phyloP scores from a whole-genome alignment of 1,140 invertebrate genomes.

The Brachionus asplanchnoidis region DNA sequence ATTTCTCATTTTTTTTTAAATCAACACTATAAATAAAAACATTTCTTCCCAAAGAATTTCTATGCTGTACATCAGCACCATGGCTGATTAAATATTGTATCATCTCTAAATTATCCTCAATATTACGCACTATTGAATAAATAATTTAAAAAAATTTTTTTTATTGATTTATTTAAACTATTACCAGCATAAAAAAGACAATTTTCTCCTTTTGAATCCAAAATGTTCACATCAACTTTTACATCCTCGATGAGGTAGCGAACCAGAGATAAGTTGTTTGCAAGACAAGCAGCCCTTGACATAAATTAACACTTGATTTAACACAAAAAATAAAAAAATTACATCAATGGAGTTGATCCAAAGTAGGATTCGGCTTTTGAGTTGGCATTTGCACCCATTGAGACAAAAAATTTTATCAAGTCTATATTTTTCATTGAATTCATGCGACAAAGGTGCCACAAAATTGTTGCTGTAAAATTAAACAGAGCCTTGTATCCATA shows the following conservation, averaged over 20 bases:
- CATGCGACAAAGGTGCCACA: background rate
- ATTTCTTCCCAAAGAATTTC: background rate
- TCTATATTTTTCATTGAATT: background rate
- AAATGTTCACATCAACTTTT: background rate
- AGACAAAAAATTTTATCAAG: background rate
- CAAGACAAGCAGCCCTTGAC: constrained; percentile 11
- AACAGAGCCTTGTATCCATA: background rate
- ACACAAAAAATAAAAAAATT: background rate
- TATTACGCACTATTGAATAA: background rate
- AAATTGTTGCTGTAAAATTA: background rate
- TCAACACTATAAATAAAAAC: background rate
- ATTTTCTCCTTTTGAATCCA: constrained; percentile 3
- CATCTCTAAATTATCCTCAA: background rate
- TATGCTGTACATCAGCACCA: background rate
- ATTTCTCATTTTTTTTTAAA: background rate
- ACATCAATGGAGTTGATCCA: constrained; percentile 22
- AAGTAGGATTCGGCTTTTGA: background rate
- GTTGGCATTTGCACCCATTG: background rate
- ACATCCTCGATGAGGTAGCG: constrained; percentile 4
- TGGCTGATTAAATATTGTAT: background rate
- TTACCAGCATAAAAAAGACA: constrained; percentile 40
- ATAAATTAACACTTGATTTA: background rate
- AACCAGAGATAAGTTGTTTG: background rate
- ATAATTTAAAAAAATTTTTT: background rate
- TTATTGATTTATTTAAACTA: background rate